Evolutionary conservation across 1,140 invertebrate genomes (phyloP), one percentile per base, ranked within the genome.

Genomic region (Caenorhabditis inopinata): DNA sequence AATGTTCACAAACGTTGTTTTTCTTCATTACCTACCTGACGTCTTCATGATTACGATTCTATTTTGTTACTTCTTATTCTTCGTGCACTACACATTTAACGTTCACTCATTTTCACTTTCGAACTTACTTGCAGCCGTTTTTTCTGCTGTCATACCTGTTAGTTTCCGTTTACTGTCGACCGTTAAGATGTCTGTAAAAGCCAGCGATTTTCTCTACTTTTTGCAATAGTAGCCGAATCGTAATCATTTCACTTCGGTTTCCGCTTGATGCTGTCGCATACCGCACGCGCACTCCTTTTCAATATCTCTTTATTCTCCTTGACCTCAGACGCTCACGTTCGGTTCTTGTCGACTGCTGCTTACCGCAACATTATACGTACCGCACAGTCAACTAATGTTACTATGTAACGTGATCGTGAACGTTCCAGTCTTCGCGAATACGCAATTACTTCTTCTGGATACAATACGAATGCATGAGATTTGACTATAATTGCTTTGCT

Each of bases 321-420:
- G 58, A 68, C 58, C 58, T 68, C 58, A 29, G 58, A 42, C 32
- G 58, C 32, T 18, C 16, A 32, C 58, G 58, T 68, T 68, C 58
- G 58, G 25, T 68, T 35, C 58, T 58, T 14, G 48, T 51, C 32
- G 14, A 3, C 58, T 38, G 32, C 32, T 68, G 32, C 58, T 68
- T 68, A 68, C 58, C 58, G 58, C 58, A 68, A 68, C 58, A 68
- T 68, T 68, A 68, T 68, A 32, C 32, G 58, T 35, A 42, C 16
- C n/a, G 32, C 16, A 42, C 16, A 21, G 9, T 16, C 53, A 16
- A 58, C 29, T 58, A 58, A 58, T 58, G 58, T 68, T 68, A 42
- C 38, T 68, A 32, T 68, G 58, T 68, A 68, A 42, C 14, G 58
- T 68, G 58, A 68, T 38, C 32, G 29, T 16, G 58, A 12, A 16